Evolutionary conservation across 2,888 invertebrate species (phyloP).

Genomic region (Andrena hattorfiana): DNA sequence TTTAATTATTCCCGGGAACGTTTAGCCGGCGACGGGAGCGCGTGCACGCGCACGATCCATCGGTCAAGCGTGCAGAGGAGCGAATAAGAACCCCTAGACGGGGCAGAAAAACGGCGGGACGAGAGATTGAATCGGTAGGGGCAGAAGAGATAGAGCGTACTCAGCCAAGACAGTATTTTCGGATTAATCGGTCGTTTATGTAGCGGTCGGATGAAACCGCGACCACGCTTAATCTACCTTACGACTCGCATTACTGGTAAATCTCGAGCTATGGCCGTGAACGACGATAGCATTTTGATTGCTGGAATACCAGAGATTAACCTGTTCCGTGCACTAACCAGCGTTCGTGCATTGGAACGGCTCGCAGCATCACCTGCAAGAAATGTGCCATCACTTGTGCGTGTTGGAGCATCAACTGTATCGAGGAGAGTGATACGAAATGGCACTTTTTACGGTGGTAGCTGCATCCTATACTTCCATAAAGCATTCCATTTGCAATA

Average conservation of each 20-base stretch:
- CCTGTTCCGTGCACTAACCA: conserved; percentile 73
- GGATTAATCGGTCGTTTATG: conserved; percentile 81
- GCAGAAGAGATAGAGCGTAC: conserved; percentile 11
- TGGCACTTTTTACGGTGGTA: not conserved
- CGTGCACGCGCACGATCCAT: conserved; percentile 43
- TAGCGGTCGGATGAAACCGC: conserved; percentile 70
- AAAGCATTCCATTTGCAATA: not conserved
- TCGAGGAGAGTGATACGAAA: not conserved
- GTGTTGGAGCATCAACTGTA: not conserved
- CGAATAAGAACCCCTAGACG: not conserved
- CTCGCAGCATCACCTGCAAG: not conserved
- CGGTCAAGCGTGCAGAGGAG: conserved; percentile 44
- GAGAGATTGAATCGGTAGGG: conserved; percentile 17
- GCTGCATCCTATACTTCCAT: not conserved
- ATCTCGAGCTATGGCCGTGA: conserved; percentile 75
- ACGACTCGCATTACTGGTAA: conserved; percentile 80
- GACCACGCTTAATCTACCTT: conserved; percentile 71
- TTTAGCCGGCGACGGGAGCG: conserved; percentile 49
- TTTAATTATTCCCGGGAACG: conserved; percentile 73
- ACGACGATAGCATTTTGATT: conserved; percentile 76
- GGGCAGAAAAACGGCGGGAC: not conserved
- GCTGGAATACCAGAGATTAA: conserved; percentile 78
- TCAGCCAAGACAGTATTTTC: conserved; percentile 77
- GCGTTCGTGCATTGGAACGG: conserved; percentile 3
- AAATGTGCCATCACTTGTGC: conserved; percentile 1